Evolutionary conservation across 2,113 vertebrate species (phyloP), one percentile per base, ranked within the genome.

Genomic region (Podiceps cristatus): DNA sequence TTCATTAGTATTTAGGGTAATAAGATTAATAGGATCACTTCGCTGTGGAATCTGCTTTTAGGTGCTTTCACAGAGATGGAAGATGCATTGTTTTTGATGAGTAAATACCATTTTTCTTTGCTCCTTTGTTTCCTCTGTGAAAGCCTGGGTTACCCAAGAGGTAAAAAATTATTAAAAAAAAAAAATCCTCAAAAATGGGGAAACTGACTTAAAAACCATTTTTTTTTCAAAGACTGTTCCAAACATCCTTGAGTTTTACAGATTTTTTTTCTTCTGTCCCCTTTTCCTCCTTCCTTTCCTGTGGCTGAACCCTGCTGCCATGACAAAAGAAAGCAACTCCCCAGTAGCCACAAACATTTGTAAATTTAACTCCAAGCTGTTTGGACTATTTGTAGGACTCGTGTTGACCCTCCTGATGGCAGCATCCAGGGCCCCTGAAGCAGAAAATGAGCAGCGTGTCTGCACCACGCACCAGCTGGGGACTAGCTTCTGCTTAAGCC

Each of bases 381-480:
- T 79, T 64, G 86, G 71, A 66, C 20, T 73, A 31, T 86, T 86
- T 77, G 91, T 45, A 37, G 79, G 75, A 15, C 47, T 88, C n/a
- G 19, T 49, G 59, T 31, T 90, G 85, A 55, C 82, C 78, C 53
- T 93, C 62, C 83, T 83, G 86, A 69, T 64, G 83, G 88, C 91
- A 84, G 75, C 49, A 95, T 14, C 88, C 82, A 28, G 78, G 60
- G 82, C 15, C 91, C 73, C 52, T 33, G 80, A 49, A 78, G 66
- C 83, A 82, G 88, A 60, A 85, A 91, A 69, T 0, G 82, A 96
- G 76, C 79, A 89, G 63, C 5, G 7, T 45, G 83, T 13, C 82
- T 90, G 84, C 76, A 67, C 80, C 85, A 93, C 49, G 58, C 79
- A 93, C 93, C 94, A 94, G 85, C 76, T 90, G 95, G 95, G 92